Conservation (phyloP, 2,797 vertebrate genomes). For the Phalanger gymnotis region DNA sequence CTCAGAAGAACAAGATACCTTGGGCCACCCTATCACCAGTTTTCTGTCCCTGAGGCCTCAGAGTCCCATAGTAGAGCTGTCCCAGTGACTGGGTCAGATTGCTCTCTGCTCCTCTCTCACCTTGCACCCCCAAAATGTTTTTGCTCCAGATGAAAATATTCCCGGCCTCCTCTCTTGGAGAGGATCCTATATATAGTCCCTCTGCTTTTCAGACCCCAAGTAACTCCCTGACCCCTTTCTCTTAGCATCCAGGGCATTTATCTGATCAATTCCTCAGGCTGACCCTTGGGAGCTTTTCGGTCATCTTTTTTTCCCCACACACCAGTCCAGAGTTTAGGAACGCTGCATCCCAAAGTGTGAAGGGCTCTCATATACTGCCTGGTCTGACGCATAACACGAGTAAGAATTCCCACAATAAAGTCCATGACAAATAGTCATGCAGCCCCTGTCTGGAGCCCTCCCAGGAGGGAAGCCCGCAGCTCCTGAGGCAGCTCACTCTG, state of each 20-base stretch:
- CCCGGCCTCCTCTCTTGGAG: neutral
- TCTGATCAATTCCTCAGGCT: neutral
- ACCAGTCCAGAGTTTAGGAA: neutral
- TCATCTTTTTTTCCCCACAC: neutral
- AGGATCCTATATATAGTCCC: neutral
- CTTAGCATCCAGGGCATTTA: neutral
- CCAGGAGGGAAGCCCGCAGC: neutral
- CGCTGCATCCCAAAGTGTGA: neutral
- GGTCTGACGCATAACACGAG: neutral
- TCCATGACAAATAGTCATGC: neutral
- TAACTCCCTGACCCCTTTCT: neutral
- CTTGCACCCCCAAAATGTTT: neutral
- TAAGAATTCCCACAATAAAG: neutral
- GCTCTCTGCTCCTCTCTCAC: neutral
- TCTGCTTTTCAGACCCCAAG: neutral
- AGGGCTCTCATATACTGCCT: neutral
- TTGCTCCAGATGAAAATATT: neutral
- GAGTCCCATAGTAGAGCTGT: neutral
- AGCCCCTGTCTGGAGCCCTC: neutral
- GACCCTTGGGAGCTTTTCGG: no score
- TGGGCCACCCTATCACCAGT: fast-evolving
- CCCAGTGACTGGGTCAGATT: neutral
- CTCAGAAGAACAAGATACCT: neutral
- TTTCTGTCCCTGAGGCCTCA: neutral
- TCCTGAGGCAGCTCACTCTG: no score